These are phyloP conservation scores for Erpetoichthys calabaricus DNA, from an alignment of 2,797 vertebrate species.

Conservation along the genomic window DNA sequence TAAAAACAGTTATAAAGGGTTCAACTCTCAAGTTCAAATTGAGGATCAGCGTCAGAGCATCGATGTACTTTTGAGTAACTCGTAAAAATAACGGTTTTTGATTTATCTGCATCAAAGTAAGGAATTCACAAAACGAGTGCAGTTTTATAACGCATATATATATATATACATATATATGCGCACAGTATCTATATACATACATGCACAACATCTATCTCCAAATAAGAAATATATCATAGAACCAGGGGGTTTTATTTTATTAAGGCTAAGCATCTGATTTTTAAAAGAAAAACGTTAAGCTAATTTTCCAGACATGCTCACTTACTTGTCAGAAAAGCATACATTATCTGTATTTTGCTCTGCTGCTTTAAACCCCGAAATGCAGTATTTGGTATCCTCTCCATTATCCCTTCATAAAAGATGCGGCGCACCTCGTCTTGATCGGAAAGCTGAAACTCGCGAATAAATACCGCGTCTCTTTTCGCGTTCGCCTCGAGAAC, in stretches of 20 bases:
- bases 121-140: neutral
- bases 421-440: constrained; percentile 78
- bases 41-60: no score
- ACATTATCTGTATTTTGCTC: constrained; percentile 69
- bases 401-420: constrained; percentile 89
- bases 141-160: neutral
- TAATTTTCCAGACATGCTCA: constrained; percentile 13
- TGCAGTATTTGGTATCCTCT: constrained; percentile 86
- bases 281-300: neutral
- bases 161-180: neutral
- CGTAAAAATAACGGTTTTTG: no score
- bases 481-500: constrained; percentile 41
- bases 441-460: constrained; percentile 73
- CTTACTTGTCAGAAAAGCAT: constrained; percentile 79
- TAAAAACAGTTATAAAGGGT: no score
- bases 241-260: neutral
- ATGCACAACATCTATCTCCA: neutral
- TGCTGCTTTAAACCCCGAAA: constrained; percentile 79
- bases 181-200: neutral
- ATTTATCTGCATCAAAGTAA: neutral
- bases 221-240: no score
- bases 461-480: constrained; percentile 65
- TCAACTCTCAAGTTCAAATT: no score
- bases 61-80: no score
- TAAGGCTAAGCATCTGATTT: neutral